Conservation (phyloP, 2,113 vertebrate genomes). For the Sphyrna mokarran region DNA sequence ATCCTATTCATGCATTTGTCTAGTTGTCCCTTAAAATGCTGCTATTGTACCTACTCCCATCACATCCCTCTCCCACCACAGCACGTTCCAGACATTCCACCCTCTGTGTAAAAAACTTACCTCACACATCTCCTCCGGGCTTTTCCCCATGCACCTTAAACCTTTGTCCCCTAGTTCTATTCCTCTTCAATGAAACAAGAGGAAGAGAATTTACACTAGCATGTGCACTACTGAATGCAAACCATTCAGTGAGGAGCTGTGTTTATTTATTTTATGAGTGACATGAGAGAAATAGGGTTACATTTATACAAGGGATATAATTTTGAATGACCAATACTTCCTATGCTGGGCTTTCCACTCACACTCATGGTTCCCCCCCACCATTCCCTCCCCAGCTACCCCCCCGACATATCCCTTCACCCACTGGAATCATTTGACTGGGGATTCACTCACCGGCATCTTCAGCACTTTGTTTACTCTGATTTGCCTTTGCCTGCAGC, state of each 20-base stretch:
- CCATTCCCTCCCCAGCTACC: neutral
- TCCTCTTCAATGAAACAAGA: neutral
- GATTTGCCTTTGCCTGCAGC: conserved; percentile 79
- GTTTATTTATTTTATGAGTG: neutral
- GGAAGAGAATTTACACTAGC: neutral
- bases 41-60: too few relatives aligned
- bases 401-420: neutral
- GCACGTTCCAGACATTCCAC: too few relatives aligned
- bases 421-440: neutral
- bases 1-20: too few relatives aligned
- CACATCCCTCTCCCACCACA: too few relatives aligned
- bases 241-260: neutral
- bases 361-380: neutral
- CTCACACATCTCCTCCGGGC: too few relatives aligned
- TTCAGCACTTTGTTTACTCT: conserved; percentile 76
- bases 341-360: neutral
- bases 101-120: too few relatives aligned
- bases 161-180: neutral
- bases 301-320: neutral
- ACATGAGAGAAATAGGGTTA: neutral
- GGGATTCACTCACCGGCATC: conserved; percentile 68
- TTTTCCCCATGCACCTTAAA: too few relatives aligned
- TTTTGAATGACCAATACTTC: neutral
- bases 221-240: neutral
- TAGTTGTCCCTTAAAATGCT: too few relatives aligned